Base-by-base conservation (phyloP, 2,113 vertebrate genomes). In the Apteryx owenii region DNA sequence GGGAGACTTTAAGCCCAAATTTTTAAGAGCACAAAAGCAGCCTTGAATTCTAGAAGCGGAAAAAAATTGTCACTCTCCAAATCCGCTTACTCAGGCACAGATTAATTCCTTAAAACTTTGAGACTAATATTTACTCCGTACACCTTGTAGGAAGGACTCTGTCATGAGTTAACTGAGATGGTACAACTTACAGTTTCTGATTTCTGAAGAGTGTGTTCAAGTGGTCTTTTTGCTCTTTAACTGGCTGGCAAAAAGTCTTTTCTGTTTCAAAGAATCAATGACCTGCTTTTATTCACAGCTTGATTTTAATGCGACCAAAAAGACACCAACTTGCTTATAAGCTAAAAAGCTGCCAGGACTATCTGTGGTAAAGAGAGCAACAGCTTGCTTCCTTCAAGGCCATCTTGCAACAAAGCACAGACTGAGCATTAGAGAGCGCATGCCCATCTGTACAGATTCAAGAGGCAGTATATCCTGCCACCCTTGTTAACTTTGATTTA, bases 271-370 rank as follows among this genome's bases (percentile, higher is more conserved):
- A 61, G 81, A 76, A 96, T 92, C 90, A 66, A 87, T 89, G 91
- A 87, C 84, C 29, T 18, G 53, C 91, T 65, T 87, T 68, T 93
- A 46, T 90, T 89, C 92, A 25, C 81, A 91, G 95, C 86, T 92
- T 84, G 92, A 94, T 65, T 75, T 60, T 65, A 71, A 92, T 1
- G 18, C 3, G 2, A 87, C 86, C 85, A 51, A 86, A 85, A 75
- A 71, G 64, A 28, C 72, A 54, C 40, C 10, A 10, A 51, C 18
- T n/a, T 29, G 5, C 60, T 1, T n/a, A 15, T 65, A n/a, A 17
- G 31, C 78, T 14, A 22, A 60, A 53, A 78, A 54, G 2, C 51
- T 31, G 12, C 68, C 64, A 6, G 82, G 71, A 13, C 71, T 53
- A 38, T 33, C 31, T 0, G 40, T 0, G 4, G 73, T 0, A 51